A percentile compares a stretch with the other conserved stretches of the same genome.
Evolutionary conservation across 2,797 vertebrate genomes (phyloP).

Genomic region (Melopsittacus undulatus): DNA sequence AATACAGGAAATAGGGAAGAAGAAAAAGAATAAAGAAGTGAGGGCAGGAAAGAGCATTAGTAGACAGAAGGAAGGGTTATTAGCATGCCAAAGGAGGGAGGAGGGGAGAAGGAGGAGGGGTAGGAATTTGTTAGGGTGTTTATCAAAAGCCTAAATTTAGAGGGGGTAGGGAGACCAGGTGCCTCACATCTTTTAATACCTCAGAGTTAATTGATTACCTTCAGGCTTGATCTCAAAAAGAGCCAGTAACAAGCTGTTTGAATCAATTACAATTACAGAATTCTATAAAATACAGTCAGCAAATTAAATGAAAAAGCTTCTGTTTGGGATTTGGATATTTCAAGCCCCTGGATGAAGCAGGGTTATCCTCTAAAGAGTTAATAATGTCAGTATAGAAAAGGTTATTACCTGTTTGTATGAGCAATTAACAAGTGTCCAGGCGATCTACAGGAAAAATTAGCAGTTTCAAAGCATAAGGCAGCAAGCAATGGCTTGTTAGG

Average conservation of each 20-base stretch:
- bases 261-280: background rate
- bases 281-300: background rate
- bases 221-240: background rate
- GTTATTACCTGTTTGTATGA: background rate
- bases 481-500: background rate
- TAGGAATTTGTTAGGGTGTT: background rate
- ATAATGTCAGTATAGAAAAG: background rate
- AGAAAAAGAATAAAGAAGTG: background rate
- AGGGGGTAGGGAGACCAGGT: background rate
- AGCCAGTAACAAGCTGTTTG: background rate
- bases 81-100: background rate
- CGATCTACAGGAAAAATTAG: background rate
- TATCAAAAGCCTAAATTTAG: conserved; percentile 4
- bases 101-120: background rate
- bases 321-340: background rate
- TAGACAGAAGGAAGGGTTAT: background rate
- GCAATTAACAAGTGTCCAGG: background rate
- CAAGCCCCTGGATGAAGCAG: background rate
- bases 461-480: background rate
- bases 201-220: background rate
- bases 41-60: background rate
- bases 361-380: background rate
- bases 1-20: background rate
- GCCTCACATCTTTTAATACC: background rate
- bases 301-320: background rate